These are phyloP conservation scores for Oryctes rhinoceros DNA, from an alignment of 1,140 invertebrate genomes.

Conservation along the genomic window DNA sequence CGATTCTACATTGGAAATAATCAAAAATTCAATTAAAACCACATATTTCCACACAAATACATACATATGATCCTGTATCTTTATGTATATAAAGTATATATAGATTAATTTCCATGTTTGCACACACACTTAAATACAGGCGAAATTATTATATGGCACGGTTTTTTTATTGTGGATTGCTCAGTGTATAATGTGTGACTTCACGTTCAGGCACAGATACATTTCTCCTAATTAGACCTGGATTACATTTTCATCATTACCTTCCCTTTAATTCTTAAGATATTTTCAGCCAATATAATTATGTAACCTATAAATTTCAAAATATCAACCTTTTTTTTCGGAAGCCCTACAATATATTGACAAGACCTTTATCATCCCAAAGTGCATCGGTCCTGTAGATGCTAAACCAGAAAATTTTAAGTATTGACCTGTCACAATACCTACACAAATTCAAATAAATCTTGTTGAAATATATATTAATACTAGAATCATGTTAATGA, in stretches of 20 bases:
- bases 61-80: not conserved
- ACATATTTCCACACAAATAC: not conserved
- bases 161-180: not conserved
- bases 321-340: not conserved
- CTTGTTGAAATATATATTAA: no score
- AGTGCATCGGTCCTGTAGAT: no score
- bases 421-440: no score
- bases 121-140: not conserved
- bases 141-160: not conserved
- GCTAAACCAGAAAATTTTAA: no score
- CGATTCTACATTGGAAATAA: not conserved
- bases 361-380: no score
- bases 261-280: not conserved
- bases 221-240: not conserved
- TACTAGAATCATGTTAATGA: no score
- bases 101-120: not conserved
- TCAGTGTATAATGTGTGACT: not conserved
- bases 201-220: not conserved
- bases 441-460: no score
- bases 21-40: not conserved
- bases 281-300: not conserved
- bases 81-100: slow-evolving; percentile 4
- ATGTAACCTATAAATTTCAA: slow-evolving; percentile 11
- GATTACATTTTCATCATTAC: not conserved
- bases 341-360: not conserved